Base-by-base conservation (phyloP, 2,797 vertebrate genomes). In the Crypturellus tataupa region DNA sequence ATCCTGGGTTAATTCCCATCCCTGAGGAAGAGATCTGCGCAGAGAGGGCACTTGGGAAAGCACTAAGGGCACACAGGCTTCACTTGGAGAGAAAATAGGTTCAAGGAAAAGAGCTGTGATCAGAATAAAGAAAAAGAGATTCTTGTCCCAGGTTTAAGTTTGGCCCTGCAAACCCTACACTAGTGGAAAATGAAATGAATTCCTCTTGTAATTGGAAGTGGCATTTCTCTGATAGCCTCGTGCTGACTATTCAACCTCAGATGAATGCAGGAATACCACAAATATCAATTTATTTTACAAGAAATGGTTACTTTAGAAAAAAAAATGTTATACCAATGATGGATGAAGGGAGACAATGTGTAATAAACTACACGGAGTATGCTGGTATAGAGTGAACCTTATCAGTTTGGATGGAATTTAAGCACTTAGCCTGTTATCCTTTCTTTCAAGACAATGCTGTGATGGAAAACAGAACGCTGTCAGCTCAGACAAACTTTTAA, bases 381-480 rank as follows among this genome's bases (percentile, higher is more conserved):
- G 91, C 71, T 91, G 85, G 60, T 76, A 77, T 49, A 86, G 83
- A 94, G 60, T 83, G 85, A 92, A 73, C 87, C 85, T 96, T 97
- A 86, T 86, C 92, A 85, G 84, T 94, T 94, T 79, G 73, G 87
- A 85, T 79, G 85, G 91, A 87, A 92, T 95, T 91, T 85, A 85
- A 94, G 62, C 76, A 87, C 83, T 89, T 69, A 23, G 75, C 35
- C 63, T 47, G 81, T 85, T 78, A 94, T 85, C 71, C 88, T 82
- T 96, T 83, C 95, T 93, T 97, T 95, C 89, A 82, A 94, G 92
- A 91, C 96, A 96, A 89, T 79, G 47, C 90, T 44, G 62, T 97
- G 96, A 95, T 92, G 71, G 78, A 94, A 96, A 92, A 44, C 96
- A 95, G 94, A 92, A 93, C 85, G 85, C 95, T 97, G 96, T 97